Evolutionary conservation across 2,797 vertebrate species (phyloP).

Genomic region (Labeo calbasu): DNA sequence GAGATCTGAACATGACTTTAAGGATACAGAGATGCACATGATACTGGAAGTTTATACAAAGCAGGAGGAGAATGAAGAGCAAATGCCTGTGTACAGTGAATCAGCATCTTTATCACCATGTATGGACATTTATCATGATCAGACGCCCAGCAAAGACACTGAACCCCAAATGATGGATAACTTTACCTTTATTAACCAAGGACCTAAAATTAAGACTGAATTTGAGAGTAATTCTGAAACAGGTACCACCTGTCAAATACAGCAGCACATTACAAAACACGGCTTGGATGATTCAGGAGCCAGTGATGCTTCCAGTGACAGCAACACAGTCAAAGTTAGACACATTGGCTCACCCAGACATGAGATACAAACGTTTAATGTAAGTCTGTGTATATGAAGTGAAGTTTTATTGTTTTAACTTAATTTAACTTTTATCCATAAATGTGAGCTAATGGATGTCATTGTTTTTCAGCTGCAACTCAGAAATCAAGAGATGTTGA

Average conservation of each 20-base stretch:
- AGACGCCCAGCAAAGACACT: conserved; percentile 15
- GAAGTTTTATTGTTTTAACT: background rate
- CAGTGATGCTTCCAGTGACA: background rate
- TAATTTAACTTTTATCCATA: background rate
- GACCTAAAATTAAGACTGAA: conserved; percentile 27
- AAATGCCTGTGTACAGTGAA: background rate
- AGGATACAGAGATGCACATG: conserved; percentile 26
- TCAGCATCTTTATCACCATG: background rate
- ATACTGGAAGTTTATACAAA: conserved; percentile 32
- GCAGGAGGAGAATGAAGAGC: conserved; percentile 10
- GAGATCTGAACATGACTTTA: conserved; percentile 6
- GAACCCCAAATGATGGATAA: background rate
- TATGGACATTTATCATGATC: conserved; percentile 6
- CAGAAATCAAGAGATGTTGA: conserved; percentile 31
- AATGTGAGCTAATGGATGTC: background rate
- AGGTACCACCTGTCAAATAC: background rate
- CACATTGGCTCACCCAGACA: background rate
- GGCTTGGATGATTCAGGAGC: background rate
- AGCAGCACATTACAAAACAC: background rate
- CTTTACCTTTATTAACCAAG: conserved; percentile 10
- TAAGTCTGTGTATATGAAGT: background rate
- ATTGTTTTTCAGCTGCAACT: conserved; percentile 27
- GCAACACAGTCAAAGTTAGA: background rate
- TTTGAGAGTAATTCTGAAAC: background rate
- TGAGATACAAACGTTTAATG: background rate